A percentile compares a stretch with the other conserved stretches of the same genome.
Conservation (phyloP, 2,888 invertebrate genomes). For the Macropis europaea region DNA sequence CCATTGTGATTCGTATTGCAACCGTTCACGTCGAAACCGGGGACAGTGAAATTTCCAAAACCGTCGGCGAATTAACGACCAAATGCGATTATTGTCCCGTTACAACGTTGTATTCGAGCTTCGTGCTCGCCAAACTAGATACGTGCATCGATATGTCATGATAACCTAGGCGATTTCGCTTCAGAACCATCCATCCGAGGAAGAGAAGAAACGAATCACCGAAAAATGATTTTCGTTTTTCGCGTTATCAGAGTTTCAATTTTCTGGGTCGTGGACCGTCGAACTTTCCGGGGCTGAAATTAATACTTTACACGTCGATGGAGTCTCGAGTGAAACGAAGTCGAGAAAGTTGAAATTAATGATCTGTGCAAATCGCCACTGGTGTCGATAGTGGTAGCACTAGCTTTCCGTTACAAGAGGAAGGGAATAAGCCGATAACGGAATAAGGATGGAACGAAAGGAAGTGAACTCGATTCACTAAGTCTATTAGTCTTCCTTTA, state of each 20-base stretch:
- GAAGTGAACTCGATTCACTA: too few relatives aligned
- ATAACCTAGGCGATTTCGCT: neutral
- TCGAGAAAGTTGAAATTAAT: slow-evolving; percentile 21
- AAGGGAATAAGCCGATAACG: neutral
- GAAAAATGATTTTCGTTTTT: neutral
- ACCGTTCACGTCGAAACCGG: slow-evolving; percentile 16
- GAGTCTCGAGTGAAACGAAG: slow-evolving; percentile 6
- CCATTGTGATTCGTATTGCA: slow-evolving; percentile 37
- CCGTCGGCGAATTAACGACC: slow-evolving; percentile 29
- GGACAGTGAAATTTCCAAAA: slow-evolving; percentile 23
- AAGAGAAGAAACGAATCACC: neutral
- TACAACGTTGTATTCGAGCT: slow-evolving; percentile 3
- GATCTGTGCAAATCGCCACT: slow-evolving; percentile 15
- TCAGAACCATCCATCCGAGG: neutral
- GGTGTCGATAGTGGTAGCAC: neutral
- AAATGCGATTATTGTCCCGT: slow-evolving; percentile 31
- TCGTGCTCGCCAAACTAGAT: neutral
- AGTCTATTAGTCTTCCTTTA: too few relatives aligned
- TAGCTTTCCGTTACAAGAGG: neutral
- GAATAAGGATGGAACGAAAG: too few relatives aligned
- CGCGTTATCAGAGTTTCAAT: slow-evolving; percentile 12
- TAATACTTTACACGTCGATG: slow-evolving; percentile 16
- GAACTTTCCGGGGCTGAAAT: slow-evolving; percentile 4
- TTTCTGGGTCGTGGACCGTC: neutral
- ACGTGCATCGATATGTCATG: too few relatives aligned